Conservation (phyloP, 2,888 invertebrate genomes). For the Melanostoma mellinum region DNA sequence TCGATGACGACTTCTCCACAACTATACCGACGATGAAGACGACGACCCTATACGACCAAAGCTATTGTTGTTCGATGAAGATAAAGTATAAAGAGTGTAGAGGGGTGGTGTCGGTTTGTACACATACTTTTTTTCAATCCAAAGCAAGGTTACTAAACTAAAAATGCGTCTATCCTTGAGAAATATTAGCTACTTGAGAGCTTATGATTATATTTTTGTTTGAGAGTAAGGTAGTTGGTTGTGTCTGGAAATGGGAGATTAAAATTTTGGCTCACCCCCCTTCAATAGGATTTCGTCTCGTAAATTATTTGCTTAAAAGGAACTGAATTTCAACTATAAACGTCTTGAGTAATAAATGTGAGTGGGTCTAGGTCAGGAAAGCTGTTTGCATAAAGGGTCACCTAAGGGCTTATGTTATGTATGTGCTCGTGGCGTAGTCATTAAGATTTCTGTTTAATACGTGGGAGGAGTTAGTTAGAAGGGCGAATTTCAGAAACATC, state of each 20-base stretch:
- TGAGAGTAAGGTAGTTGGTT: constrained; percentile 15
- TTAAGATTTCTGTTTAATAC: no score
- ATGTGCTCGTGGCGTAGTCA: no score
- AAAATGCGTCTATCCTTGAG: constrained; percentile 64
- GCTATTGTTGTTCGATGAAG: constrained; percentile 31
- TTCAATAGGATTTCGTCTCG: constrained; percentile 34
- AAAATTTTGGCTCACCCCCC: constrained; percentile 31
- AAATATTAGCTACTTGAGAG: constrained; percentile 19
- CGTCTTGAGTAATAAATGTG: no score
- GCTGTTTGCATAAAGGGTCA: no score
- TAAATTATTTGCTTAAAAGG: no score
- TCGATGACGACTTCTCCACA: not conserved
- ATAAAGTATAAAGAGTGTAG: constrained; percentile 17
- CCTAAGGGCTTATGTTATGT: no score
- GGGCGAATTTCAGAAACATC: no score
- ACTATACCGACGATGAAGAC: not conserved
- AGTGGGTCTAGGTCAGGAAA: no score
- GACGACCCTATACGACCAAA: constrained; percentile 19
- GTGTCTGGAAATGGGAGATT: constrained; percentile 28
- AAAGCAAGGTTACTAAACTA: constrained; percentile 66
- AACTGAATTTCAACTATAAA: no score
- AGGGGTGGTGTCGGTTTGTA: constrained; percentile 27
- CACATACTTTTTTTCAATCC: constrained; percentile 22
- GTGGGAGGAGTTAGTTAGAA: no score
- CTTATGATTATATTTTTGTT: constrained; percentile 42